Base-by-base conservation (phyloP, 2,113 vertebrate genomes). In the Corapipo altera region DNA sequence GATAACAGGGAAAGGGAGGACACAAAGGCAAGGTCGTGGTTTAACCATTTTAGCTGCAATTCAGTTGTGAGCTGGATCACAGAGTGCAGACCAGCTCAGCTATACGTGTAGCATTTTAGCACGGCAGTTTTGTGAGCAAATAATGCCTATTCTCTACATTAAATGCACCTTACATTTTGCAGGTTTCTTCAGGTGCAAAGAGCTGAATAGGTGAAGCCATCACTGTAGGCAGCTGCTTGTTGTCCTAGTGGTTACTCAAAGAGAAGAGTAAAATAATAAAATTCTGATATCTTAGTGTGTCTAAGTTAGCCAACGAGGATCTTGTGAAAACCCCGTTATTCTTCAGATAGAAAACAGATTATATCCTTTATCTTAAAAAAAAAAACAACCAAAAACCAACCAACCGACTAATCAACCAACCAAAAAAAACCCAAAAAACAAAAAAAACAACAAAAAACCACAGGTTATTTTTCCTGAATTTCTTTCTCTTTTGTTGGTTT, bases 261-360 rank as follows among this genome's bases (percentile, higher is more conserved):
- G 80, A 86, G 28, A 81, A 72, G 28, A 75, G 26, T 70, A 91
- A 87, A 94, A 73, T n/a, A 54, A 66, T 64, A 1, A 0, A 46
- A 73, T 79, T 85, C 54, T 83, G 18, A 12, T 85, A 70, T 51
- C 39, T 66, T 55, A 52, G 16, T 37, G 46, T 46, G 30, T 62
- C 65, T 58, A 54, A 84, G 14, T 67, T 61, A 79, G 28, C 17
- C 39, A 73, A 10, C 14, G 62, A 86, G 17, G 41, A 44, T 35
- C 27, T 83, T 77, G 39, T 67, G 64, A 86, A 88, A 94, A 88
- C 74, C 74, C 49, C 26, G 28, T 74, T 76, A 58, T 69, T 93
- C 52, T 94, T 92, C 44, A 84, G 74, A 76, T 8, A 91, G 51
- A 80, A 83, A 95, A 43, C 23, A 92, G 76, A 89, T 73, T 48